phyloP scores from a whole-genome alignment of 2,113 vertebrate genomes.

The Heloderma charlesbogerti region DNA sequence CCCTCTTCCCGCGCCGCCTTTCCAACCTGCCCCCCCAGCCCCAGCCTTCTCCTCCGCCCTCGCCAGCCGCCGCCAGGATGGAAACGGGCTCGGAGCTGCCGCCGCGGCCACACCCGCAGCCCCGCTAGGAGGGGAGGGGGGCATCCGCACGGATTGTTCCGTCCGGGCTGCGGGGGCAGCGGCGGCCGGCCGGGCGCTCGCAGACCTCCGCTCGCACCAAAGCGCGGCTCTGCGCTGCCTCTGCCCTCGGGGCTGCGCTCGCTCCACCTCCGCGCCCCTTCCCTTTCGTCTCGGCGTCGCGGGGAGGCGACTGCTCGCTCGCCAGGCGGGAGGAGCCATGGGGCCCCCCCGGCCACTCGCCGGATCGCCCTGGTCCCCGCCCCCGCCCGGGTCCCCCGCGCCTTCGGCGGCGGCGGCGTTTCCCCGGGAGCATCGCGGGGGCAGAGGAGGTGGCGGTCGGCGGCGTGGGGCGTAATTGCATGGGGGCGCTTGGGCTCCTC shows the following conservation, averaged over 20 bases:
- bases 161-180: background rate
- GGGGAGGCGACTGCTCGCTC: background rate
- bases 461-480: background rate
- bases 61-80: background rate
- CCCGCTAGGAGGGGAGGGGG: background rate
- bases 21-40: no score
- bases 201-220: no score
- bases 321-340: background rate
- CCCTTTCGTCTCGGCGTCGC: background rate
- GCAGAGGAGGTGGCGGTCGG: background rate
- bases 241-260: no score
- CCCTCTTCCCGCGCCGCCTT: no score
- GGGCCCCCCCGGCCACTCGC: background rate
- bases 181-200: no score
- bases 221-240: no score
- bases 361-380: background rate
- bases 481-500: background rate
- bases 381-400: background rate
- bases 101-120: background rate
- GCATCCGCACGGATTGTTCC: background rate
- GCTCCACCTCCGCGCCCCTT: background rate
- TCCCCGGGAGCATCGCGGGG: background rate
- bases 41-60: no score
- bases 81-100: background rate
- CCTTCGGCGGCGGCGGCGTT: background rate